These are phyloP conservation scores for Caenorhabditis zanzibari DNA, from an alignment of 2,888 invertebrate genomes.

Conservation along the genomic window DNA sequence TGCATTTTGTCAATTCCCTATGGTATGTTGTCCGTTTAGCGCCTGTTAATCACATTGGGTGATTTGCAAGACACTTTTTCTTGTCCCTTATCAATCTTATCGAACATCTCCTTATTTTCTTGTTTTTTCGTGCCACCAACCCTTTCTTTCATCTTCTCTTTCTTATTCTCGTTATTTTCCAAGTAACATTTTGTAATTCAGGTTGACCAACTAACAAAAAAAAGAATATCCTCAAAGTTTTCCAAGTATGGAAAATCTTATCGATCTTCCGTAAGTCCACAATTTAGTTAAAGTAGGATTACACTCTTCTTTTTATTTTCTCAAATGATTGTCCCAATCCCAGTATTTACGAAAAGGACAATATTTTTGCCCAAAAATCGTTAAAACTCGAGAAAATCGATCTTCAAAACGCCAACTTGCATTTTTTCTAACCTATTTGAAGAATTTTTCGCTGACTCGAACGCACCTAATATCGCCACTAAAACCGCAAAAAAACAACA, in stretches of 20 bases:
- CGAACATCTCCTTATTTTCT: constrained; percentile 50
- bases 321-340: too few species aligned
- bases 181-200: not conserved
- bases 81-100: constrained; percentile 60
- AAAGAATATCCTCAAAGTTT: not conserved
- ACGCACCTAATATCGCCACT: too few species aligned
- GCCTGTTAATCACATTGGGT: constrained; percentile 54
- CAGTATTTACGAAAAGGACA: too few species aligned
- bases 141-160: constrained; percentile 9
- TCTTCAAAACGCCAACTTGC: too few species aligned
- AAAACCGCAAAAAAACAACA: too few species aligned
- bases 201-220: not conserved
- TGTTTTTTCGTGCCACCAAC: constrained; percentile 43
- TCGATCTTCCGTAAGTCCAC: constrained; percentile 47
- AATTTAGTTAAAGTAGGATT: too few species aligned
- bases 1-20: constrained; percentile 17
- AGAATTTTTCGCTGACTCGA: not conserved
- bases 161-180: not conserved
- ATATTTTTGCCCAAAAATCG: too few species aligned
- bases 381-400: too few species aligned
- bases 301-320: too few species aligned
- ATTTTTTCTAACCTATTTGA: too few species aligned
- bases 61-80: constrained; percentile 57
- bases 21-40: constrained; percentile 23
- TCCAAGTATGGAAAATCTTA: constrained; percentile 56